Conservation (phyloP, 1,140 invertebrate genomes). For the Pogonognathellus flavescens region DNA sequence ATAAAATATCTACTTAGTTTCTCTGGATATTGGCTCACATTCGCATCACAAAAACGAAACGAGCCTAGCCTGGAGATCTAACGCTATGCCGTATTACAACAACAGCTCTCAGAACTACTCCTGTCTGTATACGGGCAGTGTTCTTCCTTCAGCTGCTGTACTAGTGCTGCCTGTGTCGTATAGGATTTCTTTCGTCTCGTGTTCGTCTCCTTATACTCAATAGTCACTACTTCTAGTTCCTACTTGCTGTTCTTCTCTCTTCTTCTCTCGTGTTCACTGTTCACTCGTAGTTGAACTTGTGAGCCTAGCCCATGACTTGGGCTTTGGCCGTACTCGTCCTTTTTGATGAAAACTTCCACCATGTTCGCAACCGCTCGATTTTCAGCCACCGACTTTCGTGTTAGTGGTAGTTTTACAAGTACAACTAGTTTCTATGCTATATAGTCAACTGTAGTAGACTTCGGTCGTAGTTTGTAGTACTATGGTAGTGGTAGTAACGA, state of each 20-base stretch:
- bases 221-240: conserved; percentile 11
- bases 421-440: conserved; percentile 21
- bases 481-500: neutral
- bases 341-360: conserved; percentile 44
- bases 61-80: conserved; percentile 34
- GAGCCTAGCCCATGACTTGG: conserved; percentile 41
- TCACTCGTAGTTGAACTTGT: conserved; percentile 34
- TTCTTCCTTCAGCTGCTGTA: too few relatives aligned
- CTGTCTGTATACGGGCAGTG: neutral
- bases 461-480: neutral
- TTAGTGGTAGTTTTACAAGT: conserved; percentile 50
- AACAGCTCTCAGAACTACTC: neutral
- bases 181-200: conserved; percentile 44
- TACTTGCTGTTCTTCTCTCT: conserved; percentile 23
- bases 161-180: conserved; percentile 20
- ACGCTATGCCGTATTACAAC: conserved; percentile 33
- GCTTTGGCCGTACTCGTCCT: conserved; percentile 37
- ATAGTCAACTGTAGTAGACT: neutral
- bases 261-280: conserved; percentile 19
- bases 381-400: conserved; percentile 49
- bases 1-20: conserved; percentile 50
- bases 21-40: conserved; percentile 43
- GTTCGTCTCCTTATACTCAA: conserved; percentile 42
- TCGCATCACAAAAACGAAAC: conserved; percentile 9
- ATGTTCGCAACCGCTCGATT: conserved; percentile 45